These are phyloP conservation scores for Tubulanus polymorphus DNA, from an alignment of 2,888 invertebrate genomes.

Conservation along the genomic window DNA sequence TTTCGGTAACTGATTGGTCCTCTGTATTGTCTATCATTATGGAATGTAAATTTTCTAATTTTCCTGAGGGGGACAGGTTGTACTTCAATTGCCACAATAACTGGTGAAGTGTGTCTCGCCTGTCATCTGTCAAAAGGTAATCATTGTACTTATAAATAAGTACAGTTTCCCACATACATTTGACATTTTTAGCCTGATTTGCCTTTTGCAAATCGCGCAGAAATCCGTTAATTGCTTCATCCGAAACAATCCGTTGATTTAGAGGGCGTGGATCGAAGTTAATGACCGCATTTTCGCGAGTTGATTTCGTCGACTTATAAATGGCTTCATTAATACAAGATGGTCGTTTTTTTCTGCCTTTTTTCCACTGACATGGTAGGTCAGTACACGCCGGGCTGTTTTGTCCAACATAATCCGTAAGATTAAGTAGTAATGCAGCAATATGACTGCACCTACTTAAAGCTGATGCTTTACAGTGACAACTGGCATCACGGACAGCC, in stretches of 20 bases:
- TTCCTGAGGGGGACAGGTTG: background rate
- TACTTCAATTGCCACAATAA: background rate
- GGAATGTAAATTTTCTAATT: too few species aligned
- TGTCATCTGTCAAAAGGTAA: background rate
- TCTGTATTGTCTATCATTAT: background rate
- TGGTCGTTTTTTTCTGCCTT: background rate
- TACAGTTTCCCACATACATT: conserved; percentile 1
- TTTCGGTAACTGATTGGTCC: background rate
- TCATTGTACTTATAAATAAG: background rate
- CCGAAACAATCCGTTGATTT: background rate
- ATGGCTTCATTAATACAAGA: background rate
- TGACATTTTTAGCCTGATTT: background rate
- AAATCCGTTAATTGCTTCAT: background rate
- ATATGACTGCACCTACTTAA: background rate
- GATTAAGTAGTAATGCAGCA: background rate
- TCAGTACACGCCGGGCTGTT: background rate
- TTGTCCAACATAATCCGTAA: background rate
- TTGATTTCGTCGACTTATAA: background rate
- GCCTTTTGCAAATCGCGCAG: background rate
- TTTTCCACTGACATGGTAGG: background rate
- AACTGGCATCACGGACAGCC: background rate
- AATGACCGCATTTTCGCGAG: background rate
- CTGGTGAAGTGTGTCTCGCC: background rate
- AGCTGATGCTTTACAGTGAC: conserved; percentile 5
- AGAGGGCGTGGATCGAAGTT: background rate